Conservation (phyloP, 2,888 invertebrate species). For the Drosophila fulvimacula region DNA sequence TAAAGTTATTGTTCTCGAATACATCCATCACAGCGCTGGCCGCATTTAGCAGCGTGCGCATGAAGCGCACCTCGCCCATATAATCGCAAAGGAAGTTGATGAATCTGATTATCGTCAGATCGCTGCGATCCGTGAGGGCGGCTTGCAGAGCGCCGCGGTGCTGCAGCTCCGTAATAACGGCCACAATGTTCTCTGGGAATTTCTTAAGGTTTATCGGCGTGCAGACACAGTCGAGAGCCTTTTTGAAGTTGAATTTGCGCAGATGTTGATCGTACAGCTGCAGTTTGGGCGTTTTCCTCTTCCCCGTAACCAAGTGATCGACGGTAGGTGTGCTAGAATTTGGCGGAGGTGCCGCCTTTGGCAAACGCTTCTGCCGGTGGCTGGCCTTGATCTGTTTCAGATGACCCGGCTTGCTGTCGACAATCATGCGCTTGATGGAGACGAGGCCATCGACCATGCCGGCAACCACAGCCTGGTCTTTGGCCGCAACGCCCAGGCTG, state of each 20-base stretch:
- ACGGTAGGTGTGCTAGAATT: conserved; percentile 77
- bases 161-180: conserved; percentile 94
- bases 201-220: conserved; percentile 87
- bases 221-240: conserved; percentile 91
- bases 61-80: conserved; percentile 91
- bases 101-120: conserved; percentile 88
- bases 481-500: conserved; percentile 91
- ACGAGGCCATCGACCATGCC: conserved; percentile 97
- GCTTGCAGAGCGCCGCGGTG: conserved; percentile 91
- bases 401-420: conserved; percentile 83
- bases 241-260: conserved; percentile 92
- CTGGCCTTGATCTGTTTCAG: conserved; percentile 69
- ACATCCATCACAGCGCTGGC: conserved; percentile 91
- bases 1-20: conserved; percentile 88
- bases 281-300: conserved; percentile 57
- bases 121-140: conserved; percentile 90
- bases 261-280: conserved; percentile 89
- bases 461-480: conserved; percentile 93
- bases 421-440: conserved; percentile 92
- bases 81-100: conserved; percentile 91
- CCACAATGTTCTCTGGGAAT: conserved; percentile 91
- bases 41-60: conserved; percentile 90
- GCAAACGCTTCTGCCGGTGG: background rate
- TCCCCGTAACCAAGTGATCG: conserved; percentile 86
- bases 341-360: background rate